Percentiles rank a stretch among this genome's conserved stretches.
Conservation (phyloP, 2,797 vertebrate species). For the Sebastes oblongus region DNA sequence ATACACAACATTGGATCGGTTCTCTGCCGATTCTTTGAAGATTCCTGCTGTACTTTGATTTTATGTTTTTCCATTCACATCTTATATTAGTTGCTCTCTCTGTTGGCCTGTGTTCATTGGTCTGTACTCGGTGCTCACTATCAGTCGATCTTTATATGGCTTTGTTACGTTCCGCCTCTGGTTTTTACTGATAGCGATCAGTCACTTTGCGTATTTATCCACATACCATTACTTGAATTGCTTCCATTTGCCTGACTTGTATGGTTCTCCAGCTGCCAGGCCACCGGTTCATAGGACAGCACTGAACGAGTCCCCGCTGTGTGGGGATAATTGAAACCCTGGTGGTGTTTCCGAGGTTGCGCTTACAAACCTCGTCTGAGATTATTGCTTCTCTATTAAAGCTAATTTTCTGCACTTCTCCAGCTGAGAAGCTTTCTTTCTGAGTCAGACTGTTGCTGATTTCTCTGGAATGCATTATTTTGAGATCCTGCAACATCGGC, state of each 20-base stretch:
- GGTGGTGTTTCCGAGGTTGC: constrained; percentile 12
- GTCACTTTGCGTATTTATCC: neutral
- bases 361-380: constrained; percentile 4
- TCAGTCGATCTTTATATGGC: neutral
- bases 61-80: neutral
- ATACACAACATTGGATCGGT: neutral
- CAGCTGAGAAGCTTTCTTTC: neutral
- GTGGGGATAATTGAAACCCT: constrained; percentile 44
- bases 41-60: neutral
- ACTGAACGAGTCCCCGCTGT: constrained; percentile 1
- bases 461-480: neutral
- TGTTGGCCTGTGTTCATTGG: neutral
- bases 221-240: constrained; percentile 6
- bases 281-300: neutral
- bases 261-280: constrained; percentile 10
- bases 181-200: neutral
- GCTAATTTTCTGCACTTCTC: constrained; percentile 3
- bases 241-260: neutral
- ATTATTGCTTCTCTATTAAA: constrained; percentile 14
- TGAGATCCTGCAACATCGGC: neutral
- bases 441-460: neutral
- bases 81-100: neutral
- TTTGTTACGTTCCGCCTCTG: neutral
- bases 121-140: neutral
- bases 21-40: neutral